Percentiles rank a stretch among this genome's conserved stretches.
Conservation (phyloP, 2,797 vertebrate species). For the Halcyon smyrnensis region DNA sequence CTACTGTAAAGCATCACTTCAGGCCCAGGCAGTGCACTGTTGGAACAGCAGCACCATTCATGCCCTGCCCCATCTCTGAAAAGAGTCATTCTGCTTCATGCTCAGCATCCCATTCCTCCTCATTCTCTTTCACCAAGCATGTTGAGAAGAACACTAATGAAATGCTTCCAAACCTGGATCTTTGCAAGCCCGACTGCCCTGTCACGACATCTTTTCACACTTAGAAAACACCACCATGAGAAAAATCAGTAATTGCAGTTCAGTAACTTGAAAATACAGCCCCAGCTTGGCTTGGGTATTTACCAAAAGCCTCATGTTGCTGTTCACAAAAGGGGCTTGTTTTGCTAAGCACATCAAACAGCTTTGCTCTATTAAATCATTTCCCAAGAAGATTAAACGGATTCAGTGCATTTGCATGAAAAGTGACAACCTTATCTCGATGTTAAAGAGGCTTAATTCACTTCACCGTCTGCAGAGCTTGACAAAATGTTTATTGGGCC, state of each 20-base stretch:
- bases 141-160: neutral
- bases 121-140: neutral
- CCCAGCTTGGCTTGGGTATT: slow-evolving; percentile 75
- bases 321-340: slow-evolving; percentile 65
- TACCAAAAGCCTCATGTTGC: slow-evolving; percentile 69
- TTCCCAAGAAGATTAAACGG: slow-evolving; percentile 67
- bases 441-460: slow-evolving; percentile 69
- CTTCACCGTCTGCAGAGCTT: neutral
- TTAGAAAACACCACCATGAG: neutral
- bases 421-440: slow-evolving; percentile 59
- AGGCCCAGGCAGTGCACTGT: neutral
- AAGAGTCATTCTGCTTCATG: neutral
- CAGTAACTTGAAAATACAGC: neutral
- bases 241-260: neutral
- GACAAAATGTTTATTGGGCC: slow-evolving; percentile 38
- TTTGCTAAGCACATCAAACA: slow-evolving; percentile 77
- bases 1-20: neutral
- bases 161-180: neutral
- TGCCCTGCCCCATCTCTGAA: neutral
- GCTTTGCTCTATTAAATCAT: slow-evolving; percentile 41
- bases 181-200: neutral
- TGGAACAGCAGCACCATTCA: neutral
- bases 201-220: neutral
- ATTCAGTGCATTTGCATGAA: slow-evolving; percentile 73
- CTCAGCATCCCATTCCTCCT: neutral